phyloP scores from a whole-genome alignment of 2,113 vertebrate genomes.

The Ardeotis arabs region DNA sequence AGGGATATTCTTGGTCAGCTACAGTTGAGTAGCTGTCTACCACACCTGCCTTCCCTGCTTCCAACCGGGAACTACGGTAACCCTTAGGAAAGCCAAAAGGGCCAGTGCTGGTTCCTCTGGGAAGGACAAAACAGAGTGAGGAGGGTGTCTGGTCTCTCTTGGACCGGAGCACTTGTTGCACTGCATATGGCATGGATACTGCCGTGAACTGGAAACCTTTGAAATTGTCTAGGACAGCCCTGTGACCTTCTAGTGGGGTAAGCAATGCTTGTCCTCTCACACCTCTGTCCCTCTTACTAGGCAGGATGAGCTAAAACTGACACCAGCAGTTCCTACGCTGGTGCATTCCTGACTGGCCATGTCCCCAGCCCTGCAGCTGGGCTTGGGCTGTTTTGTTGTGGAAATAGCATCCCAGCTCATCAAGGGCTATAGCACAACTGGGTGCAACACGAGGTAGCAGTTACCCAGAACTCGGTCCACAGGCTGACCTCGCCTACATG shows the following conservation, averaged over 20 bases:
- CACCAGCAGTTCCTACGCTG: background rate
- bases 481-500: background rate
- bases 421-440: no score
- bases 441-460: background rate
- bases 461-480: accelerated
- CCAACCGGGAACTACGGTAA: background rate
- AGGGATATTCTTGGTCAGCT: background rate
- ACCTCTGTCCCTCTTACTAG: background rate
- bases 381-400: accelerated
- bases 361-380: background rate
- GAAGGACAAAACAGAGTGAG: background rate
- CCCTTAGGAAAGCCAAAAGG: background rate
- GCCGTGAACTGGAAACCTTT: background rate
- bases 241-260: background rate
- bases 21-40: background rate
- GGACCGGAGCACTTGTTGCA: background rate
- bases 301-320: background rate
- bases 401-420: background rate
- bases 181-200: background rate
- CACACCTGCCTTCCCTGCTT: background rate
- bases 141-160: background rate
- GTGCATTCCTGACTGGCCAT: background rate
- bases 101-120: background rate
- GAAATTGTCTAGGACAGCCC: background rate
- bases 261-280: background rate